phyloP scores from a whole-genome alignment of 2,888 invertebrate species.

The Parnassius apollo region DNA sequence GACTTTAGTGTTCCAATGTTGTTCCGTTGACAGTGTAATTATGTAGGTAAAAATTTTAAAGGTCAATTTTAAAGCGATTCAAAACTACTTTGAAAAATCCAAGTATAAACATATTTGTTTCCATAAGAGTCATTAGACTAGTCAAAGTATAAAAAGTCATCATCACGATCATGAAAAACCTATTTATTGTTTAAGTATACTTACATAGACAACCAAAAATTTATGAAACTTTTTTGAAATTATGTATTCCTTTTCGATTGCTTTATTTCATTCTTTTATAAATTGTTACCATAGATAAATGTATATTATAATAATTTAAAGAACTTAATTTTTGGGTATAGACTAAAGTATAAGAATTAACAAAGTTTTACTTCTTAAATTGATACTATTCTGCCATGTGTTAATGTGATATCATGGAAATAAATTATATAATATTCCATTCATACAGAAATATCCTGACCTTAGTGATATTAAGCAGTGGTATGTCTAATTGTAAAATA shows the following conservation, averaged over 20 bases:
- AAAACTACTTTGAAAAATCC: neutral
- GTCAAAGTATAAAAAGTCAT: conserved; percentile 68
- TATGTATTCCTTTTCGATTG: conserved; percentile 31
- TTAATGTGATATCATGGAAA: conserved; percentile 68
- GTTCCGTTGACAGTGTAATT: conserved; percentile 13
- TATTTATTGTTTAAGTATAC: conserved; percentile 59
- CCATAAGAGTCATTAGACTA: conserved; percentile 77
- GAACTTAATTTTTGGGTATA: conserved; percentile 31
- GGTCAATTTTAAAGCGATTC: conserved; percentile 28
- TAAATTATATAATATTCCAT: conserved; percentile 57
- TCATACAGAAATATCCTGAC: conserved; percentile 55
- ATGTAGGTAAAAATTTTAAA: conserved; percentile 6
- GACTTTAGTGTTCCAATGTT: conserved; percentile 20
- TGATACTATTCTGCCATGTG: conserved; percentile 57
- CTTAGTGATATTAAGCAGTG: conserved; percentile 62
- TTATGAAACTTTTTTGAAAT: conserved; percentile 27
- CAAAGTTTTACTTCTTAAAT: conserved; percentile 18
- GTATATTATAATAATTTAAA: conserved; percentile 53
- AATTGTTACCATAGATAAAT: conserved; percentile 75
- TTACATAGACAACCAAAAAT: conserved; percentile 33
- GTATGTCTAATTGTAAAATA: conserved; percentile 77
- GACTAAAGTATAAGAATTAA: conserved; percentile 25
- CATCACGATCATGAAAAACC: conserved; percentile 56
- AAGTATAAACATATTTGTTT: conserved; percentile 37
- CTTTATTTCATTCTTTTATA: conserved; percentile 47